A percentile compares a stretch with the other conserved stretches of the same genome.
phyloP scores from a whole-genome alignment of 2,797 vertebrate species.

The Kryptolebias ocellatus region DNA sequence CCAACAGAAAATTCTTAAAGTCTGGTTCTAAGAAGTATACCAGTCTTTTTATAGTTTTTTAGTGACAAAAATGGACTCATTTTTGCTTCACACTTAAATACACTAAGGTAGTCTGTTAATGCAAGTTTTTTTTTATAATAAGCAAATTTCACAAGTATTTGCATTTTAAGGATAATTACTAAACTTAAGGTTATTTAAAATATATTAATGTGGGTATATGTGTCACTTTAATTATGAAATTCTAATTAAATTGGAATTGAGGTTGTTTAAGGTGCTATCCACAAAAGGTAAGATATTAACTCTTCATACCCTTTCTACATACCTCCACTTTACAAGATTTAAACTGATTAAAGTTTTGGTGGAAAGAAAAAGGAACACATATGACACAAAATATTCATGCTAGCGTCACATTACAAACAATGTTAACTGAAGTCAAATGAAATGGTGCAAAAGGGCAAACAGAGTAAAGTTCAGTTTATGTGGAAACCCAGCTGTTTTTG shows the following conservation, averaged over 20 bases:
- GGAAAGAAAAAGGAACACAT: too few species aligned
- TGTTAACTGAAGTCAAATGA: background rate
- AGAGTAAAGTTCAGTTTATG: background rate
- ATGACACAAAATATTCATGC: background rate
- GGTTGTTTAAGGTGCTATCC: too few species aligned
- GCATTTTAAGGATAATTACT: background rate
- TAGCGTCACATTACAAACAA: background rate
- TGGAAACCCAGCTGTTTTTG: background rate
- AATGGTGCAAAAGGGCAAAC: background rate
- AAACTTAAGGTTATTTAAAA: constrained; percentile 12
- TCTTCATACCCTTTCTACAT: too few species aligned
- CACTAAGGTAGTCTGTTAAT: constrained; percentile 5
- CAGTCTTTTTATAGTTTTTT: constrained; percentile 40
- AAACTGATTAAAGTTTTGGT: too few species aligned
- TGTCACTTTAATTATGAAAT: constrained; percentile 22
- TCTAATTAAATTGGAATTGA: constrained; percentile 12
- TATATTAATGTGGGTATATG: constrained; percentile 3
- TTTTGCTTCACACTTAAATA: constrained; percentile 22
- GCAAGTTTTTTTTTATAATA: too few species aligned
- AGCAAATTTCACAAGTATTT: too few species aligned
- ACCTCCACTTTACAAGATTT: too few species aligned
- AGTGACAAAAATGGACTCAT: constrained; percentile 38
- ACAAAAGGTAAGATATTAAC: too few species aligned
- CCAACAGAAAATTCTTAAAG: constrained; percentile 55
- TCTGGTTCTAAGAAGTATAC: constrained; percentile 43